A percentile compares a stretch with the other conserved stretches of the same genome.
Evolutionary conservation across 2,888 invertebrate genomes (phyloP).

Genomic region (Bombylius major): DNA sequence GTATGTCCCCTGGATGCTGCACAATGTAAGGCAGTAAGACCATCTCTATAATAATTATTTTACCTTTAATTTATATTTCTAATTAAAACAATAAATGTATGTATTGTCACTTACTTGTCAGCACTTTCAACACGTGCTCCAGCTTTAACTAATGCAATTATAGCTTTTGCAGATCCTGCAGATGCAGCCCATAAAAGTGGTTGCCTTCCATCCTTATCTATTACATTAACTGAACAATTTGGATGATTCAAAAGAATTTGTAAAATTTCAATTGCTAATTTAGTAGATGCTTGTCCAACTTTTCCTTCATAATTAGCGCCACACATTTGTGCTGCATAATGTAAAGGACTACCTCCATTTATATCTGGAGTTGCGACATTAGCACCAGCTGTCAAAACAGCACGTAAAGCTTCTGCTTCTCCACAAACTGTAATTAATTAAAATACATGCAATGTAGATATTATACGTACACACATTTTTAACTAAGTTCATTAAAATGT

Average conservation of each 20-base stretch:
- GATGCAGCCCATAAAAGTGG: slow-evolving; percentile 97
- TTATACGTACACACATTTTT: background rate
- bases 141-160: slow-evolving; percentile 74
- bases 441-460: slow-evolving; percentile 16
- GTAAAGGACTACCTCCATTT: slow-evolving; percentile 89
- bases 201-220: slow-evolving; percentile 85
- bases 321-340: slow-evolving; percentile 96
- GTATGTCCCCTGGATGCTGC: slow-evolving; percentile 93
- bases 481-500: too few relatives aligned
- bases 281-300: slow-evolving; percentile 26
- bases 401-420: slow-evolving; percentile 75
- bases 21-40: slow-evolving; percentile 90
- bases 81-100: background rate
- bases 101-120: slow-evolving; percentile 48
- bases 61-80: background rate
- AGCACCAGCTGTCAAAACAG: slow-evolving; percentile 75
- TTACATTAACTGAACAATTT: slow-evolving; percentile 69
- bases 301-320: slow-evolving; percentile 60
- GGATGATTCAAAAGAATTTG: slow-evolving; percentile 67
- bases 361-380: slow-evolving; percentile 81
- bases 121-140: slow-evolving; percentile 70
- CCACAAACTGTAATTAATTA: slow-evolving; percentile 62
- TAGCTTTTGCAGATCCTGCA: slow-evolving; percentile 86
- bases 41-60: slow-evolving; percentile 53
- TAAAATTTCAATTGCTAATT: slow-evolving; percentile 45